phyloP scores from a whole-genome alignment of 64 coral and sea anemone species.

The Porites australiensis region DNA sequence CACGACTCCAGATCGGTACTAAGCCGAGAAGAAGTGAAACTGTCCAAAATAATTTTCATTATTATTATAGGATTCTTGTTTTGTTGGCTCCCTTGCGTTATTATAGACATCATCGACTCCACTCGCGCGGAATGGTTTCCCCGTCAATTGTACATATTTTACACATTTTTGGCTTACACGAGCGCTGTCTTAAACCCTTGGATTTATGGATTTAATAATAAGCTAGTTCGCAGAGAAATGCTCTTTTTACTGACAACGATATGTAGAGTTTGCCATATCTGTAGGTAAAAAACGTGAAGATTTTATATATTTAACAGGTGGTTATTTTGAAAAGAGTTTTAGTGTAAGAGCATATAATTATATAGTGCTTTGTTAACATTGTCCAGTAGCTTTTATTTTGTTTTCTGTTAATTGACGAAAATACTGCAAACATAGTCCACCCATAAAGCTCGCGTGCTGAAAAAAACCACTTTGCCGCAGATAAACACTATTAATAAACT shows the following conservation, averaged over 20 bases:
- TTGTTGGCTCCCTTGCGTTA: slow-evolving; percentile 86
- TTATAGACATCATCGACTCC: slow-evolving; percentile 73
- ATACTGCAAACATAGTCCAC: too few species aligned
- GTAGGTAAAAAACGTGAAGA: not conserved
- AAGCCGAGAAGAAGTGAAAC: slow-evolving; percentile 80
- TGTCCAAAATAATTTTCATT: slow-evolving; percentile 76
- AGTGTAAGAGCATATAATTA: too few species aligned
- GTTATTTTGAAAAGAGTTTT: not conserved
- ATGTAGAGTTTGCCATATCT: not conserved
- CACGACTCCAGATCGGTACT: slow-evolving; percentile 76
- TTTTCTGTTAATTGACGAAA: too few species aligned
- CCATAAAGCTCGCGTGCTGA: too few species aligned
- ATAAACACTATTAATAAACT: too few species aligned
- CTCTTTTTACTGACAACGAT: not conserved
- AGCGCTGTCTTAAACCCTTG: slow-evolving; percentile 81
- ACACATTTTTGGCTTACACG: slow-evolving; percentile 76
- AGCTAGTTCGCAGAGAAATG: slow-evolving; percentile 80
- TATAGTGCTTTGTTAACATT: too few species aligned
- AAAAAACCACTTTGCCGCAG: too few species aligned
- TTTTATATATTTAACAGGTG: not conserved
- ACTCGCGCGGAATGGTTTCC: slow-evolving; percentile 63
- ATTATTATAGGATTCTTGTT: slow-evolving; percentile 84
- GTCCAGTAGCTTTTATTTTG: too few species aligned
- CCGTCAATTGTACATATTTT: slow-evolving; percentile 73
- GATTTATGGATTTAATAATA: slow-evolving; percentile 93